These are phyloP conservation scores for Aspidoscelis tigris DNA, from an alignment of 2,113 vertebrate genomes.

Conservation along the genomic window DNA sequence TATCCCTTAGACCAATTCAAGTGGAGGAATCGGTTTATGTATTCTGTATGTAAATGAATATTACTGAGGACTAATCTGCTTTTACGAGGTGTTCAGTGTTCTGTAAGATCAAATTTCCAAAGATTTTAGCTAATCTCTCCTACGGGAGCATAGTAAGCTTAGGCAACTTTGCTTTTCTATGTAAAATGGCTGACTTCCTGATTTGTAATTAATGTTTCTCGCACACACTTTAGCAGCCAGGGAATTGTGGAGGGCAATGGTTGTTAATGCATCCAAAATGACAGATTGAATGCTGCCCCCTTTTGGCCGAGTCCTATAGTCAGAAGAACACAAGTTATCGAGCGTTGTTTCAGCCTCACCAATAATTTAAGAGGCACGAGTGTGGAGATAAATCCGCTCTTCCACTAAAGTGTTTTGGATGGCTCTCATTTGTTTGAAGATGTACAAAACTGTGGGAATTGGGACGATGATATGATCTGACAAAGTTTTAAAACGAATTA, in stretches of 20 bases:
- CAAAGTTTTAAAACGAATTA: conserved; percentile 67
- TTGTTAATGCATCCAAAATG: conserved; percentile 17
- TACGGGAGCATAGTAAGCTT: conserved; percentile 3
- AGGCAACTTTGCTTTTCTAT: conserved; percentile 30
- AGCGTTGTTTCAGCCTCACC: conserved; percentile 52
- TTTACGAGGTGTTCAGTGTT: conserved; percentile 23
- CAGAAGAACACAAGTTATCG: conserved; percentile 34
- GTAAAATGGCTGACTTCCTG: conserved; percentile 27
- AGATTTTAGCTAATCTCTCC: conserved; percentile 33
- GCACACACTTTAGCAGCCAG: neutral
- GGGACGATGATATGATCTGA: conserved; percentile 52
- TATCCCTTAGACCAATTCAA: conserved; percentile 8
- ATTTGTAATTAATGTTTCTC: conserved; percentile 37
- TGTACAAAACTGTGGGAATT: conserved; percentile 13
- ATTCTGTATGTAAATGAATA: conserved; percentile 22
- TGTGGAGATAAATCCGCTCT: conserved; percentile 45
- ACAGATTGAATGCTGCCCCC: conserved; percentile 41
- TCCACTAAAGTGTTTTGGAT: conserved; percentile 51
- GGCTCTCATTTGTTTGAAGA: conserved; percentile 45
- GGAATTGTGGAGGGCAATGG: conserved; percentile 11
- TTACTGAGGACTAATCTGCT: conserved; percentile 30
- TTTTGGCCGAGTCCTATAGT: conserved; percentile 49
- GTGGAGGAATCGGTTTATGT: conserved; percentile 1
- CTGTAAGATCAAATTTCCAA: conserved; percentile 42
- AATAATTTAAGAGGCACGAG: conserved; percentile 43